Base-by-base conservation (phyloP, 37 sponge, comb jelly and placozoan species). In the Axinella damicornis region DNA sequence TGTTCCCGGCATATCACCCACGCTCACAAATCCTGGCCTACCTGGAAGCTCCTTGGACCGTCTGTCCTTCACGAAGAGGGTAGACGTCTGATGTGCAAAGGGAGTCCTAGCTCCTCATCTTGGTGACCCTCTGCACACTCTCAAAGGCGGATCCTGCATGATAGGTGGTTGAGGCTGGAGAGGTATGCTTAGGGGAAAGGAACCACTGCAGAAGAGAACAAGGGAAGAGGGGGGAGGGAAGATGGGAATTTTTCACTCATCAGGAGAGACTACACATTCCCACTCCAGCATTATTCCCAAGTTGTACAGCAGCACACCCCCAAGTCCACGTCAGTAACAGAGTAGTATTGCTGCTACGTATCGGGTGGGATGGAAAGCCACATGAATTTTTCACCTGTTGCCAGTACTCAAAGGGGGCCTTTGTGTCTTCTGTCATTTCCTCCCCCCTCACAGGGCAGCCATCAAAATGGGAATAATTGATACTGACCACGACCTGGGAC, bases 401-500 rank as follows among this genome's bases (percentile, higher is more conserved):
- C 24, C 68, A 18, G 9, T 82, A 92, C 34, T 95, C 98, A 91
- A 97, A 97, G 18, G 98, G 96, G 64, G 74, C 85, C 21, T 64
- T 38, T 0, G 82, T 73, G 5, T n/a, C 1, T 0, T 79, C 92
- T 30, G 59, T 31, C 13, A 76, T 71, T 38, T 65, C 77, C 21
- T 71, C 54, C 24, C 67, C n/a, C n/a, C n/a, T n/a, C n/a, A n/a
- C n/a, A n/a, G n/a, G n/a, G 9, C 9, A 9, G 9, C 9, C 4
- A 14, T 20, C 66, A 77, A 96, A 94, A 77, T 94, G 92, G n/a
- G 91, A 88, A 30, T 89, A 71, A 72, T n/a, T n/a, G n/a, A n/a
- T 98, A 98, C 72, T 88, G 62, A 2, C 98, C 98, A 54, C 96
- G 98, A 24, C 98, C 98, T 21, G 98, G 98, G 20, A 93, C 87